Conservation (phyloP, 1,140 invertebrate species). For the Pollicipes pollicipes region DNA sequence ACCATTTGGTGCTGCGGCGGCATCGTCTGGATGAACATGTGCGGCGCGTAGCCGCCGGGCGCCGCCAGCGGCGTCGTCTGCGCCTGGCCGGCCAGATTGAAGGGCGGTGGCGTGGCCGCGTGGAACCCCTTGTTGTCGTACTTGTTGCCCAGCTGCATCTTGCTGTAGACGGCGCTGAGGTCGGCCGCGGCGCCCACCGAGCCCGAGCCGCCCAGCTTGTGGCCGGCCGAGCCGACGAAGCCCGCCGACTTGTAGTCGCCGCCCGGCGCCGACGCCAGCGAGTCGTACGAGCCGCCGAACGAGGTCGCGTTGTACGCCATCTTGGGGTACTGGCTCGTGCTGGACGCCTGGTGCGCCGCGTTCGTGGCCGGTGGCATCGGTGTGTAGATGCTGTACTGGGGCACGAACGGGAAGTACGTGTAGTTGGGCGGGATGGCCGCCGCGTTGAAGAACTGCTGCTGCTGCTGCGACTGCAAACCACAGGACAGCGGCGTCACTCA, state of each 20-base stretch:
- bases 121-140: slow-evolving; percentile 68
- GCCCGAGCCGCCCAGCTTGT: not conserved
- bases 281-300: not conserved
- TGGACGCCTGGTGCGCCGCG: not conserved
- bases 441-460: slow-evolving; percentile 2
- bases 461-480: not conserved
- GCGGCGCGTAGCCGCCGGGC: slow-evolving; percentile 31
- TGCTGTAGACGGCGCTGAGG: too few species aligned
- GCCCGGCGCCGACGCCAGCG: not conserved
- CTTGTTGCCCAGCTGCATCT: not conserved
- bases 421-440: slow-evolving; percentile 3
- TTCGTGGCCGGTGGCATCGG: not conserved
- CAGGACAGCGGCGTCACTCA: not conserved
- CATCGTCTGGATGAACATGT: slow-evolving; percentile 45
- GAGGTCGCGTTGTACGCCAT: not conserved
- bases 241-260: not conserved
- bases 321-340: not conserved
- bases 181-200: not conserved
- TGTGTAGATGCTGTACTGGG: slow-evolving; percentile 4
- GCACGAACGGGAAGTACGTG: slow-evolving; percentile 1
- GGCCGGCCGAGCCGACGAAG: not conserved
- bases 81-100: slow-evolving; percentile 39
- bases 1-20: slow-evolving; percentile 40
- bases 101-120: slow-evolving; percentile 59
- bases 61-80: slow-evolving; percentile 46